Evolutionary conservation across 53 echinoderm and acorn worm species (phyloP).

Genomic region (Arbacia lixula): DNA sequence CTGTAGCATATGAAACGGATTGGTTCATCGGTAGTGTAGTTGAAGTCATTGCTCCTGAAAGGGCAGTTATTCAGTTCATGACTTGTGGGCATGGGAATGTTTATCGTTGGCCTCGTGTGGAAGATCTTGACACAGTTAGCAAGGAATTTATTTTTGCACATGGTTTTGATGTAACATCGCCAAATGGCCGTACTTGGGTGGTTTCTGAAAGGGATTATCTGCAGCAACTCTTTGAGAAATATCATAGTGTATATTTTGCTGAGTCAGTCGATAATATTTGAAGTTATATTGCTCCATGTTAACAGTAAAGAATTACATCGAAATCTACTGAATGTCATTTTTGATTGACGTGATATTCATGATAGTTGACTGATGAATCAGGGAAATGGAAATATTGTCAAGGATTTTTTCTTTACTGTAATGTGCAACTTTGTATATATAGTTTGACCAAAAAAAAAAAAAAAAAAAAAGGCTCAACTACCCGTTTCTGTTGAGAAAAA

Average conservation of each 20-base stretch:
- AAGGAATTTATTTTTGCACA: constrained; percentile 57
- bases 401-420: too few relatives aligned
- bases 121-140: constrained; percentile 47
- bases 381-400: too few relatives aligned
- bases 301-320: too few relatives aligned
- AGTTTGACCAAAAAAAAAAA: too few relatives aligned
- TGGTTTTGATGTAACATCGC: constrained; percentile 46
- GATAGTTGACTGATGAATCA: too few relatives aligned
- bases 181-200: constrained; percentile 57
- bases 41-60: constrained; percentile 14
- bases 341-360: too few relatives aligned
- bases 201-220: constrained; percentile 52
- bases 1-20: constrained; percentile 61
- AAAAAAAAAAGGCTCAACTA: too few relatives aligned
- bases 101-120: constrained; percentile 54
- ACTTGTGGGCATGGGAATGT: constrained; percentile 36
- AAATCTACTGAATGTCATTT: too few relatives aligned
- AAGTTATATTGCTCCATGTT: too few relatives aligned
- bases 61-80: constrained; percentile 51
- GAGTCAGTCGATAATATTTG: too few relatives aligned
- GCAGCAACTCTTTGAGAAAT: constrained; percentile 32
- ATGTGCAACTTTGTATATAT: too few relatives aligned
- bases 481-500: too few relatives aligned
- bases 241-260: constrained; percentile 45
- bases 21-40: constrained; percentile 60